Conservation (phyloP, 1,140 invertebrate genomes). For the Aethina tumida region DNA sequence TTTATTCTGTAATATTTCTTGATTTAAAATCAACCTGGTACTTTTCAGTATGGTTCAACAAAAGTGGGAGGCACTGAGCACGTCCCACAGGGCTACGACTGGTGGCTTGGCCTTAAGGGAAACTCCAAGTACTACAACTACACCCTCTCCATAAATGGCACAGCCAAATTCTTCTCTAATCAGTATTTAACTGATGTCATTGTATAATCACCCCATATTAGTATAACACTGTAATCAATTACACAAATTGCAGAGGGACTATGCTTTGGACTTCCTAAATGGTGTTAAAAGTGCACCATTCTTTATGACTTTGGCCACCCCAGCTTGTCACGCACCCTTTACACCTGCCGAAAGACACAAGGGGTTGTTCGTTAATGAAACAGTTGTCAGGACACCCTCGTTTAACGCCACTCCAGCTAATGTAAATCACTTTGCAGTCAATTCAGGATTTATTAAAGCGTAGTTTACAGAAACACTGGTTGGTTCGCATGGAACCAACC, state of each 20-base stretch:
- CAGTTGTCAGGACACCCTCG: constrained; percentile 56
- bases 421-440: constrained; percentile 27
- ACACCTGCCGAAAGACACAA: constrained; percentile 64
- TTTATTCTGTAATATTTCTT: constrained; percentile 5
- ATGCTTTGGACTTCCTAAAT: constrained; percentile 49
- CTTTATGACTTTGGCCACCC: constrained; percentile 75
- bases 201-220: constrained; percentile 43
- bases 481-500: constrained; percentile 54
- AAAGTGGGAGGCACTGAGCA: constrained; percentile 47
- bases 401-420: constrained; percentile 52
- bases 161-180: constrained; percentile 45
- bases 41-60: constrained; percentile 50
- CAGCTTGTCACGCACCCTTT: constrained; percentile 76
- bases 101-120: constrained; percentile 69
- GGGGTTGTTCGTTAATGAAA: constrained; percentile 47
- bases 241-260: constrained; percentile 39
- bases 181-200: constrained; percentile 82
- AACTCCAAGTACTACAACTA: constrained; percentile 87
- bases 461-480: constrained; percentile 63
- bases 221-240: constrained; percentile 7
- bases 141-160: constrained; percentile 72
- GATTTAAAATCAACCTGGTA: neutral
- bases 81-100: constrained; percentile 72
- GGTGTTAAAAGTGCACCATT: constrained; percentile 46
- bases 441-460: constrained; percentile 3